Percentiles rank a stretch among this genome's conserved stretches.
Conservation (phyloP, 2,888 invertebrate genomes). For the Yponomeuta malinellus region DNA sequence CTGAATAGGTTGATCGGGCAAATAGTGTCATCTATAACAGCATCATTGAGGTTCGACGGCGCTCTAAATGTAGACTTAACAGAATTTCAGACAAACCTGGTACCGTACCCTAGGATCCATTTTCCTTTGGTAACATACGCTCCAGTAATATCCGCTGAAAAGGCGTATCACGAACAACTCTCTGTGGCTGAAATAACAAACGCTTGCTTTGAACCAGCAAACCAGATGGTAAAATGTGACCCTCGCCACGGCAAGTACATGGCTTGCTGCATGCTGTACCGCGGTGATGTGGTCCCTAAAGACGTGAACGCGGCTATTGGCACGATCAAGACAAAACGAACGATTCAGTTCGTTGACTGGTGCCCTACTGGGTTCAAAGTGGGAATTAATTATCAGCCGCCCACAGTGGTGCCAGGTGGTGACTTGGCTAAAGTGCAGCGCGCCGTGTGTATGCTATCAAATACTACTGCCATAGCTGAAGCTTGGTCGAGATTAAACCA, state of each 20-base stretch:
- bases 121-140: slow-evolving; percentile 95
- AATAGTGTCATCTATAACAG: slow-evolving; percentile 94
- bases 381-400: slow-evolving; percentile 92
- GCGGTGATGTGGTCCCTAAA: slow-evolving; percentile 96
- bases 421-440: slow-evolving; percentile 94
- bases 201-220: slow-evolving; percentile 95
- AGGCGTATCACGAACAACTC: slow-evolving; percentile 94
- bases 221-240: slow-evolving; percentile 96
- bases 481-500: slow-evolving; percentile 97
- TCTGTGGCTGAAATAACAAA: slow-evolving; percentile 95
- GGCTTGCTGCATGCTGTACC: slow-evolving; percentile 96
- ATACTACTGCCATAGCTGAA: slow-evolving; percentile 98
- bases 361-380: slow-evolving; percentile 87
- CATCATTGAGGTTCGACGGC: slow-evolving; percentile 93
- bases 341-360: slow-evolving; percentile 96
- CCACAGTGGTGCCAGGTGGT: slow-evolving; percentile 92
- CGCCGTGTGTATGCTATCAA: slow-evolving; percentile 97
- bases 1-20: slow-evolving; percentile 96
- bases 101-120: slow-evolving; percentile 96
- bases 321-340: slow-evolving; percentile 94
- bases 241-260: slow-evolving; percentile 94
- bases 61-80: slow-evolving; percentile 94
- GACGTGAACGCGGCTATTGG: slow-evolving; percentile 96
- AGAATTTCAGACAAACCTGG: slow-evolving; percentile 94
- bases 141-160: slow-evolving; percentile 94